phyloP scores from a whole-genome alignment of 1,140 invertebrate genomes.

The Lordiphosa mommai region DNA sequence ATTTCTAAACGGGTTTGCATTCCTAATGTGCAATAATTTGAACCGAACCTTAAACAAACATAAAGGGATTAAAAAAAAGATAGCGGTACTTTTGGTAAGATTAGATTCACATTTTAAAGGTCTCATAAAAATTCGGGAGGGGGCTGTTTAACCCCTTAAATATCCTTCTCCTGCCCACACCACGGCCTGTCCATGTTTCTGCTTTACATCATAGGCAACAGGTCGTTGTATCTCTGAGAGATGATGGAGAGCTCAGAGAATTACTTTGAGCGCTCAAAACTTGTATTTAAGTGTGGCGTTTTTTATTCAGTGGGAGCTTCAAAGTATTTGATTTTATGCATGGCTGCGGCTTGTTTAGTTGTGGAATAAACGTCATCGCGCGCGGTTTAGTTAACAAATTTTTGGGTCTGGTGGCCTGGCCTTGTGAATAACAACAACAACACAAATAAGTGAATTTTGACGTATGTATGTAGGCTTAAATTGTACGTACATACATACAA shows the following conservation, averaged over 20 bases:
- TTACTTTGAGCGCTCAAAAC: conserved; percentile 29
- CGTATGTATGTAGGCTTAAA: background rate
- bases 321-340: conserved; percentile 33
- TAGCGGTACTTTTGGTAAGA: too few species aligned
- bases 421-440: conserved; percentile 3
- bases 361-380: conserved; percentile 62
- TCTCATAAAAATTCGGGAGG: too few species aligned
- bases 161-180: too few species aligned
- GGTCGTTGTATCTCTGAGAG: conserved; percentile 16
- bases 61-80: too few species aligned
- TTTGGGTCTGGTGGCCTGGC: background rate
- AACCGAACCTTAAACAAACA: too few species aligned
- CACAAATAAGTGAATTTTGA: background rate
- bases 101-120: too few species aligned
- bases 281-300: conserved; percentile 20
- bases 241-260: conserved; percentile 5
- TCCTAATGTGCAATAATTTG: too few species aligned
- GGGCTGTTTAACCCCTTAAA: too few species aligned
- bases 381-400: conserved; percentile 34
- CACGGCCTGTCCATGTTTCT: background rate
- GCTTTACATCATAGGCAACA: background rate
- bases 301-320: conserved; percentile 7
- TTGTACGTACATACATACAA: background rate
- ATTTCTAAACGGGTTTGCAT: too few species aligned
- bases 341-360: conserved; percentile 39